Conservation (phyloP, 1,140 invertebrate genomes). For the Drosophila triauraria region DNA sequence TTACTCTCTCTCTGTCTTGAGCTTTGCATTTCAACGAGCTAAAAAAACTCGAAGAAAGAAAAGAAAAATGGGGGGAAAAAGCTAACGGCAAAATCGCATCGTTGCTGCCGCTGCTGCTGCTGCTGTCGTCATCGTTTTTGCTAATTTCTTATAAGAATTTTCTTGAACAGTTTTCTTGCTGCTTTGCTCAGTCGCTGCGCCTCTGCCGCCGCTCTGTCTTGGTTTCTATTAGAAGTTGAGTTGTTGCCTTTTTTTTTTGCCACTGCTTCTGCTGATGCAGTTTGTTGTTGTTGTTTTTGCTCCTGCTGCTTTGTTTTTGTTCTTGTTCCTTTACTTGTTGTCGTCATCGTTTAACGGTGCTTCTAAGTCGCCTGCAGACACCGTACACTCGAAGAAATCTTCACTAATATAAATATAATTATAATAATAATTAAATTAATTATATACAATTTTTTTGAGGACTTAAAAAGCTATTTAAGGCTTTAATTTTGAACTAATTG, state of each 20-base stretch:
- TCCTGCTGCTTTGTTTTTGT: conserved; percentile 56
- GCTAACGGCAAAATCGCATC: conserved; percentile 76
- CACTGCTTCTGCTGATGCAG: background rate
- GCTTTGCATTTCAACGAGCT: conserved; percentile 47
- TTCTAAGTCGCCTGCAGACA: conserved; percentile 44
- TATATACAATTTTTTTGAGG: no score
- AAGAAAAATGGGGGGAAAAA: conserved; percentile 50
- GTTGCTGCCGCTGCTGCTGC: conserved; percentile 22
- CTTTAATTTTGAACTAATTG: background rate
- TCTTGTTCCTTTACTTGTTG: conserved; percentile 38
- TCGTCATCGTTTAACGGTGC: conserved; percentile 75
- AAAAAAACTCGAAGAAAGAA: conserved; percentile 15
- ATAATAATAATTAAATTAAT: no score
- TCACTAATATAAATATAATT: no score
- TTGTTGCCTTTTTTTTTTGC: conserved; percentile 23
- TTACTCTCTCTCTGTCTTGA: conserved; percentile 39
- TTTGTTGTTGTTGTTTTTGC: conserved; percentile 33
- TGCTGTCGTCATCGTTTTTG: conserved; percentile 58
- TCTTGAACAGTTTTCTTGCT: conserved; percentile 77
- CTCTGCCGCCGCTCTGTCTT: conserved; percentile 41
- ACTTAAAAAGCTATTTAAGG: no score
- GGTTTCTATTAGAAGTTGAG: conserved; percentile 55
- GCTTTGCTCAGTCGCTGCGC: conserved; percentile 22
- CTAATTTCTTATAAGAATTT: conserved; percentile 81
- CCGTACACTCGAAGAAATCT: background rate